Base-by-base conservation (phyloP, 2,888 invertebrate species). In the Lycia hirtaria region DNA sequence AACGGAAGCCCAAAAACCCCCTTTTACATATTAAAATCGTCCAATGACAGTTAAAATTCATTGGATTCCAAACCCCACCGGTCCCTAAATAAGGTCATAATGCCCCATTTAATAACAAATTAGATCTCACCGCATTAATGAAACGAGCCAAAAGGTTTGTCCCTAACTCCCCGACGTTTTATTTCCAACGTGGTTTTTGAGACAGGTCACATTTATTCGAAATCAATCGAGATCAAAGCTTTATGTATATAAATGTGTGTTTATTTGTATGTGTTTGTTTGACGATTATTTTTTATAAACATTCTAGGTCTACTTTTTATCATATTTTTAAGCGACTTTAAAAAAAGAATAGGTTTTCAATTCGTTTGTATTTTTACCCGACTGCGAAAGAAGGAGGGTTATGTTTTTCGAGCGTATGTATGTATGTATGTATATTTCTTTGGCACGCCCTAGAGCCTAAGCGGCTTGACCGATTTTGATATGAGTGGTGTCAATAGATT, bases 81-180 rank as follows among this genome's bases (percentile, higher is more conserved):
- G 75, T 70, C 72, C 71, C 79, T 75, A 73, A 81, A 82, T 80
- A 83, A 78, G 78, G 78, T 75, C 76, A 85, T 87, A 87, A 90
- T 85, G 82, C 80, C 80, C 86, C 82, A 90, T 89, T 90, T 89
- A 88, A 82, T 88, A 88, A 85, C 87, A 88, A 92, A 91, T 89
- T 91, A 88, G 88, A 83, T 82, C 78, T 74, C 75, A 64, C 78
- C 72, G 78, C 72, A 76, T 83, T 83, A 81, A 80, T 83, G 72
- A 77, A 75, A 78, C 65, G 73, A 72, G 70, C 56, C 55, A 48
- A 57, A n/a, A 60, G 60, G 53, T 24, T 41, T 44, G 45, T 40
- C 47, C 52, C 44, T 24, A 52, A 52, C 48, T 22, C 52, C 14
- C 51, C 35, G 19, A 47, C 48, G 24, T 43, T 48, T 52, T 12